Percentiles rank a stretch among this genome's conserved stretches.
Evolutionary conservation across 2,888 invertebrate species (phyloP).

Genomic region (Eumerus sabulonum): DNA sequence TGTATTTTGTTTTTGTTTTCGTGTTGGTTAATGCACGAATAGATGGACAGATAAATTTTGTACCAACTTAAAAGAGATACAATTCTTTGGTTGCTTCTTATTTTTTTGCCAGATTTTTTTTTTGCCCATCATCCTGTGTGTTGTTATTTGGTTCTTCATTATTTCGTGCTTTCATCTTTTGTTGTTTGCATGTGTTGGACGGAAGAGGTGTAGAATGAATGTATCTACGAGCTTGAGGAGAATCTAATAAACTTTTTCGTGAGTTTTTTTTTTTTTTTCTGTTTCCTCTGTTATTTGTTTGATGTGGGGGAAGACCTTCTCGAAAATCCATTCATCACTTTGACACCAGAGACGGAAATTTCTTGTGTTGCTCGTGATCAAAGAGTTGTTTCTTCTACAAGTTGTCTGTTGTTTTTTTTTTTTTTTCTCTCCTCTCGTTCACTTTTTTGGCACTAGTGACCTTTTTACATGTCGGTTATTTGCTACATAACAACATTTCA

Average conservation of each 20-base stretch:
- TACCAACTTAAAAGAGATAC: conserved; percentile 44
- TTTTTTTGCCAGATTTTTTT: conserved; percentile 3
- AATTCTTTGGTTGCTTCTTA: background rate
- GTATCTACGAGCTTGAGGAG: conserved; percentile 13
- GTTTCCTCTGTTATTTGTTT: conserved; percentile 36
- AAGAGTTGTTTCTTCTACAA: conserved; percentile 36
- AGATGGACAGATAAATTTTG: conserved; percentile 57
- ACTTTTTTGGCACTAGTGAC: conserved; percentile 25
- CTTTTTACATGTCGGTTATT: conserved; percentile 13
- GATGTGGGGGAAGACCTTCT: conserved; percentile 44
- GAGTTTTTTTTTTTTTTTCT: conserved; percentile 51
- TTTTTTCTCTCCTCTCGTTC: conserved; percentile 26
- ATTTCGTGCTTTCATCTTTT: conserved; percentile 57
- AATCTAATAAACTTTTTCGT: conserved; percentile 58
- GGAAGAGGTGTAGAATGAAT: conserved; percentile 12
- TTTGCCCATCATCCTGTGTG: conserved; percentile 18
- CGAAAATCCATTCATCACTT: conserved; percentile 56
- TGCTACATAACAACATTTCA: conserved; percentile 8
- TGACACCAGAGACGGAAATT: conserved; percentile 54
- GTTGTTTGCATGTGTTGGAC: conserved; percentile 33
- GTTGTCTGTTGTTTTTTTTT: conserved; percentile 20
- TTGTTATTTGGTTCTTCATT: too few species aligned
- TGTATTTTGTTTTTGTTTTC: conserved; percentile 2
- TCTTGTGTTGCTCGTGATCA: conserved; percentile 41
- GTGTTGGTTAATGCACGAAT: conserved; percentile 5